Base-by-base conservation (phyloP, 2,797 vertebrate genomes). In the Macrochelys suwanniensis region DNA sequence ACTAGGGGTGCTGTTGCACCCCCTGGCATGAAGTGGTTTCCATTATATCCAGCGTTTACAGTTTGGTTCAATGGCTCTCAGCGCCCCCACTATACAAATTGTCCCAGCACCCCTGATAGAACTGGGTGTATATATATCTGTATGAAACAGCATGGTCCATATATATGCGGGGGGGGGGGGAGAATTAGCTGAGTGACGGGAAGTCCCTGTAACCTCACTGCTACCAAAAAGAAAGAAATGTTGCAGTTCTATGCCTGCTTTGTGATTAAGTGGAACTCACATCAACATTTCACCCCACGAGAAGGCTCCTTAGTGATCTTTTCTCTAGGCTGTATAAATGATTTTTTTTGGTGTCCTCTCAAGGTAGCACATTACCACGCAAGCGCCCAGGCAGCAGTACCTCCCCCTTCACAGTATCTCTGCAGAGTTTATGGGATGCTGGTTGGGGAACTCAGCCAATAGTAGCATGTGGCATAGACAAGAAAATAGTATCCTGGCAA, bases 291-390 rank as follows among this genome's bases (percentile, higher is more conserved):
- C 87, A 96, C 88, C 93, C 28, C 84, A 53, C 93, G 93, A 89
- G 94, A 82, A 47, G 17, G 47, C 78, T 96, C 84, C 93, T 96
- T 95, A 96, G 94, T 0, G 0, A 33, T 83, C 93, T 96, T 95
- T 96, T 96, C 79, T 89, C 90, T 61, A 74, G 50, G 54, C 82
- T 90, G 88, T 81, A 80, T 91, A 92, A 91, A 97, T 96, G 95
- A 96, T 90, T 96, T 96, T 97, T 82, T 86, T 90, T 80, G 89
- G 95, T 57, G 71, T 94, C 2, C 86, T 95, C 84, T 95, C 89
- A 95, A 92, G 82, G 45, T 87, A 92, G 51, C 76, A 86, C 5
- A 91, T 97, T 97, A 97, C 76, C 84, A 92, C 42, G 80, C 76
- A 95, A 84, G 95, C 87, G 16, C 74, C 74, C 88, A 0, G 91